Evolutionary conservation across 1,140 invertebrate species (phyloP).

Genomic region (Pseudomyrmex cubaensis): DNA sequence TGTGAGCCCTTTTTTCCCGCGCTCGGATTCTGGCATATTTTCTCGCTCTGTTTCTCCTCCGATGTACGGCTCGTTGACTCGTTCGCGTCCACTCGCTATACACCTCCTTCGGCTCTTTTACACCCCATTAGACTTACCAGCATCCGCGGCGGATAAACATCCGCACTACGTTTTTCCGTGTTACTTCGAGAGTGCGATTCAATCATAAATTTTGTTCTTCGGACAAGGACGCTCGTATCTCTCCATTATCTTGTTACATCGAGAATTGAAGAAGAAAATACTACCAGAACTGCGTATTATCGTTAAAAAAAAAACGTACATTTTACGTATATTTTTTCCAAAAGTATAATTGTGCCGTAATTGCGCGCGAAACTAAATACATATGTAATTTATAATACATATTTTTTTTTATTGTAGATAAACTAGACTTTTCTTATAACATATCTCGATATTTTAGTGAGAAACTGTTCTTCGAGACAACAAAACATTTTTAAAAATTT

Average conservation of each 20-base stretch:
- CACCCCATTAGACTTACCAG: slow-evolving; percentile 68
- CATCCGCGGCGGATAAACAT: slow-evolving; percentile 51
- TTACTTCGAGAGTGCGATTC: slow-evolving; percentile 38
- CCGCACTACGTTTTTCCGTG: slow-evolving; percentile 7
- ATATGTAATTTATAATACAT: background rate
- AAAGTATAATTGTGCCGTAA: background rate
- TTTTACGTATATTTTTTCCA: background rate
- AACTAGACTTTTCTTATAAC: background rate
- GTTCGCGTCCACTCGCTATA: slow-evolving; percentile 52
- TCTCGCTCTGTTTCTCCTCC: slow-evolving; percentile 61
- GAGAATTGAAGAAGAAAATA: slow-evolving; percentile 32
- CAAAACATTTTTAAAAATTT: background rate
- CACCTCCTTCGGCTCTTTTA: slow-evolving; percentile 60
- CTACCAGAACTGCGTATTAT: slow-evolving; percentile 2
- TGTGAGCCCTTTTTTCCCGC: slow-evolving; percentile 12
- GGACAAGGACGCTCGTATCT: slow-evolving; percentile 23
- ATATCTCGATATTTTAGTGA: background rate
- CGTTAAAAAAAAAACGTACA: background rate
- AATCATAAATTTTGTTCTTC: slow-evolving; percentile 58
- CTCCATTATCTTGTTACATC: slow-evolving; percentile 41
- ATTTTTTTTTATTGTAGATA: background rate
- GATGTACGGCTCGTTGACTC: slow-evolving; percentile 66
- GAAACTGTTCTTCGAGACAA: background rate
- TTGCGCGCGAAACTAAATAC: slow-evolving; percentile 1
- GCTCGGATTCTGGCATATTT: slow-evolving; percentile 30